Evolutionary conservation across 2,888 invertebrate species (phyloP).

Genomic region (Scaptomyza cyrtandrae): DNA sequence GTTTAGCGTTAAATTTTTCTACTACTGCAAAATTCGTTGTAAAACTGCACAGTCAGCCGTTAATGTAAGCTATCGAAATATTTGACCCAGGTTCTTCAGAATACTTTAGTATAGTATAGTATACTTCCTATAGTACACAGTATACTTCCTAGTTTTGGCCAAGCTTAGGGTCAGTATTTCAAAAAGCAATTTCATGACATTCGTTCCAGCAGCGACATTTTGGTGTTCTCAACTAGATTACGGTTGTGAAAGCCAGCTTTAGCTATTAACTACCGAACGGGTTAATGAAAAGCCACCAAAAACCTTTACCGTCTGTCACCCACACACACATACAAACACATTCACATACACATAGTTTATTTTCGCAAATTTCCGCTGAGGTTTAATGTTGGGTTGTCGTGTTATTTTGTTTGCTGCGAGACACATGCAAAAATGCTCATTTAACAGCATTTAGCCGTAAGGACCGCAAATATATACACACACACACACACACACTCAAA

Average conservation of each 20-base stretch:
- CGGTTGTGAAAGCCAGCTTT: slow-evolving; percentile 3
- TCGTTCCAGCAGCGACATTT: slow-evolving; percentile 44
- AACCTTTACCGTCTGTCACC: slow-evolving; percentile 1
- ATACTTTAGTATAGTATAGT: too few species aligned
- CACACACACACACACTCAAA: slow-evolving; percentile 7
- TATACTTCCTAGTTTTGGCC: slow-evolving; percentile 15
- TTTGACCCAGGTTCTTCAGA: slow-evolving; percentile 6
- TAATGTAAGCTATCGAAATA: slow-evolving; percentile 9
- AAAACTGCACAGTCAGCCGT: slow-evolving; percentile 33
- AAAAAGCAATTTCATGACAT: slow-evolving; percentile 51
- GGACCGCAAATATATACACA: slow-evolving; percentile 13
- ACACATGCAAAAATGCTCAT: slow-evolving; percentile 48
- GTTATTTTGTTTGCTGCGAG: slow-evolving; percentile 3
- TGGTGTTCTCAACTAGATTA: slow-evolving; percentile 22
- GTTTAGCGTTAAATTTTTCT: not conserved
- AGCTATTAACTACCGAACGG: slow-evolving; percentile 23
- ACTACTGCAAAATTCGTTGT: slow-evolving; percentile 40
- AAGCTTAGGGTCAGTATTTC: slow-evolving; percentile 20
- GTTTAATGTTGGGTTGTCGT: not conserved
- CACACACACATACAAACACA: not conserved
- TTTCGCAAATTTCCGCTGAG: slow-evolving; percentile 22
- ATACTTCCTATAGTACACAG: slow-evolving; percentile 36
- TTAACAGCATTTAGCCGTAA: slow-evolving; percentile 48
- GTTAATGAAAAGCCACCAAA: slow-evolving; percentile 35
- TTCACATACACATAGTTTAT: not conserved